These are phyloP conservation scores for Campylomormyrus tamandua DNA, from an alignment of 2,113 vertebrate genomes.

Conservation along the genomic window DNA sequence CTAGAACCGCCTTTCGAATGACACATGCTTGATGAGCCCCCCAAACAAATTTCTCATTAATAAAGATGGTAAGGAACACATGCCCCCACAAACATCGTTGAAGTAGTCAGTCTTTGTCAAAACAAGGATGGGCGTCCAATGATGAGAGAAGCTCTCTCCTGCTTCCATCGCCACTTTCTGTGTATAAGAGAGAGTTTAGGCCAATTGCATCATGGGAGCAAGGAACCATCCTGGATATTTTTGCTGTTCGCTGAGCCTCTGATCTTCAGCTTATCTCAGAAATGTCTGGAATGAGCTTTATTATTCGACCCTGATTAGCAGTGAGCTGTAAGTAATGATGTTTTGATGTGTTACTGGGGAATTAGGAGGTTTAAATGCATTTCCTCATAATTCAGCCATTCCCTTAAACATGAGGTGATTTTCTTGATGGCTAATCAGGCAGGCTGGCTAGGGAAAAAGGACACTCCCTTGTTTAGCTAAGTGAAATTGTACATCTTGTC, in stretches of 20 bases:
- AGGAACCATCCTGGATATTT: neutral
- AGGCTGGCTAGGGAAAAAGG: neutral
- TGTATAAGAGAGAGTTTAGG: neutral
- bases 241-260: neutral
- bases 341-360: neutral
- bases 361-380: neutral
- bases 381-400: neutral
- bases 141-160: neutral
- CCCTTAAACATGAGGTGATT: neutral
- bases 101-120: neutral
- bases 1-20: neutral
- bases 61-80: neutral
- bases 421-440: neutral
- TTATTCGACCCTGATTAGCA: constrained; percentile 6
- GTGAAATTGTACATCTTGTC: neutral
- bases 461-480: neutral
- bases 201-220: neutral
- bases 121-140: neutral
- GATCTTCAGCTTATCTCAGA: neutral
- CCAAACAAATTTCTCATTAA: neutral
- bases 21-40: neutral
- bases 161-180: neutral
- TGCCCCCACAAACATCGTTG: neutral
- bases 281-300: neutral
- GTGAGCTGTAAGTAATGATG: neutral